Evolutionary conservation across 2,888 invertebrate genomes (phyloP), one percentile per base, ranked within the genome.

Genomic region (Xanthorhoe spadicearia): DNA sequence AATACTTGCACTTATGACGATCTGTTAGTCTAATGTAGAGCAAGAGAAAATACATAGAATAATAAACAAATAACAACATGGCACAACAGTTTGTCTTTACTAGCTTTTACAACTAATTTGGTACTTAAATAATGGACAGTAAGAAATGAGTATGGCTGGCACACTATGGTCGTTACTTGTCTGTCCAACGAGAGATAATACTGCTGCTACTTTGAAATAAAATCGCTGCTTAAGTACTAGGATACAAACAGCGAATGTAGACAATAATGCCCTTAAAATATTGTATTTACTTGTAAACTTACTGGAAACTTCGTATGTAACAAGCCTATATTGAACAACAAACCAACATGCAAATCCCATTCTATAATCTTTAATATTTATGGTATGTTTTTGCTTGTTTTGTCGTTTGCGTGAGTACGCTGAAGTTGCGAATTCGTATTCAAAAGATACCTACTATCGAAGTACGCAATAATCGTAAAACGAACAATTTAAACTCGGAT

Each of bases 381-480:
- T 19, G 63, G 66, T 32, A 10, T 35, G 10, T 63, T 70, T 72
- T 67, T 6, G 49, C 13, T 53, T 53, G 62, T 73, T 61, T 68
- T 70, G 66, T 64, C 74, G 77, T 74, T 88, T 74, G 89, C 88
- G 87, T 87, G 88, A 82, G 79, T 77, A 80, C 79, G 73, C 76
- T 73, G 72, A 80, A 81, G 80, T 83, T 80, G 81, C 84, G 82
- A 87, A 89, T 90, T 89, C 83, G 87, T 88, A 90, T 90, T 89
- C 89, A 84, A 86, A 87, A 85, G 84, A 85, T 90, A 90, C 85
- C 84, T 86, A 88, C 84, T 80, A 87, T 85, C 82, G 78, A 83
- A 89, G 86, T 87, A 88, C 82, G 78, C 83, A 78, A 90, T 90
- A 86, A 89, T 84, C 88, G 83, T 91, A 91, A 92, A 91, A 83